These are phyloP conservation scores for Epinephelus fuscoguttatus DNA, from an alignment of 2,113 vertebrate genomes.

Conservation along the genomic window DNA sequence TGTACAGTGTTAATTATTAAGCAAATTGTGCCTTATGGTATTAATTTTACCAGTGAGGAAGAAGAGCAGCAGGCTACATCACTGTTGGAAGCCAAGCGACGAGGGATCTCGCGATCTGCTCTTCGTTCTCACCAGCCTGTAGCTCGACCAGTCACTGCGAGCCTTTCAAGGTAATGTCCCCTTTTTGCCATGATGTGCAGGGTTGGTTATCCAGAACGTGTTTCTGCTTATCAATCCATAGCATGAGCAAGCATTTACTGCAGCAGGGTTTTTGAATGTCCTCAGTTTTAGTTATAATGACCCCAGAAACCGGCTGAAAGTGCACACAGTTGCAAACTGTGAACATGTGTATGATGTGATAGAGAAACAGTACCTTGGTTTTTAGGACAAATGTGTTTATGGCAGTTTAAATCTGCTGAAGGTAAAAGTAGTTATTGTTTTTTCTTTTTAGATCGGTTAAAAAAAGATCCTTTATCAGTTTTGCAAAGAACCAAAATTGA, in stretches of 20 bases:
- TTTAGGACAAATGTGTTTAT: not conserved
- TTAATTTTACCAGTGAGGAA: constrained; percentile 65
- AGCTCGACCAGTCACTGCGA: constrained; percentile 90
- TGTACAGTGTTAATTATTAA: not conserved
- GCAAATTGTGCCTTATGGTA: not conserved
- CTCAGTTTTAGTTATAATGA: not conserved
- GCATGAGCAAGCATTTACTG: not conserved
- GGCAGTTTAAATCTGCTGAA: not conserved
- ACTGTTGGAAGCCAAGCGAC: constrained; percentile 89
- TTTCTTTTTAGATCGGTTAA: not conserved
- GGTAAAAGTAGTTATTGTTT: not conserved
- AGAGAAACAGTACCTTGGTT: not conserved
- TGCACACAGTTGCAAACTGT: not conserved
- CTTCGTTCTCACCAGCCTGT: constrained; percentile 96
- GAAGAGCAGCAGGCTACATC: constrained; percentile 84
- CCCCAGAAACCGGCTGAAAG: not conserved
- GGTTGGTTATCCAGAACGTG: not conserved
- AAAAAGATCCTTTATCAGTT: not conserved
- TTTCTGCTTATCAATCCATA: not conserved
- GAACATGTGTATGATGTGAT: not conserved
- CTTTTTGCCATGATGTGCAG: not conserved
- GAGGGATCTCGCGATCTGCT: constrained; percentile 92
- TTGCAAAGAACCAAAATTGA: not conserved
- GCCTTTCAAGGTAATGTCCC: constrained; percentile 87
- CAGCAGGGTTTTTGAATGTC: not conserved